A percentile compares a stretch with the other conserved stretches of the same genome.
Evolutionary conservation across 2,888 invertebrate species (phyloP).

Genomic region (Uropetala carovei): DNA sequence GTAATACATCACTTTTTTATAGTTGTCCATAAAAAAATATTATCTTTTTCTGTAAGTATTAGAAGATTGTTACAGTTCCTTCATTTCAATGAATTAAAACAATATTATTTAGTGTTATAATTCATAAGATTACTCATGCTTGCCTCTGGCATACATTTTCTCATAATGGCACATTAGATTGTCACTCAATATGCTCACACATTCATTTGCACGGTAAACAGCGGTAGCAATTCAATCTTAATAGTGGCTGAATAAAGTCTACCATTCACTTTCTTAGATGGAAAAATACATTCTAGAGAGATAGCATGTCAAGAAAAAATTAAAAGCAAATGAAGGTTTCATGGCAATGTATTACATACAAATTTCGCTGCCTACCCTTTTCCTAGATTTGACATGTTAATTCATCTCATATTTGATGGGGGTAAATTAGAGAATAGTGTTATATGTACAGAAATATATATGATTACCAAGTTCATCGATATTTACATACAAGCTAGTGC

Average conservation of each 20-base stretch:
- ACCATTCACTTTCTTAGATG: too few species aligned
- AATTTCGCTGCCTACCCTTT: too few species aligned
- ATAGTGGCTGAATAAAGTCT: constrained; percentile 36
- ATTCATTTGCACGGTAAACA: constrained; percentile 10
- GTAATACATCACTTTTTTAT: constrained; percentile 18
- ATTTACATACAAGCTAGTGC: too few species aligned
- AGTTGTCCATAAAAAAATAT: constrained; percentile 51
- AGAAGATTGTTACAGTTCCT: background rate
- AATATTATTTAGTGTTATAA: background rate
- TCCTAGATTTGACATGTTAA: too few species aligned
- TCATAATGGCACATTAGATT: constrained; percentile 18
- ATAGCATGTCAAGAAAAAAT: too few species aligned
- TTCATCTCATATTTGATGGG: too few species aligned
- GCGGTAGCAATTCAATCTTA: constrained; percentile 44
- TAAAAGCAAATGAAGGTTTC: too few species aligned
- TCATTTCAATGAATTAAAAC: background rate
- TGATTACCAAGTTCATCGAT: too few species aligned
- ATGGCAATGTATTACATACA: too few species aligned
- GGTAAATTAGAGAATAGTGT: too few species aligned
- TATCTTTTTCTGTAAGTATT: constrained; percentile 29
- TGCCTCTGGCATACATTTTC: background rate
- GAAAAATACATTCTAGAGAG: too few species aligned
- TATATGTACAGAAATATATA: too few species aligned
- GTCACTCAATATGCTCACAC: constrained; percentile 36
- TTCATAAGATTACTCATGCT: constrained; percentile 16